Evolutionary conservation across 1,140 invertebrate species (phyloP), one percentile per base, ranked within the genome.

Genomic region (Triops cancriformis): DNA sequence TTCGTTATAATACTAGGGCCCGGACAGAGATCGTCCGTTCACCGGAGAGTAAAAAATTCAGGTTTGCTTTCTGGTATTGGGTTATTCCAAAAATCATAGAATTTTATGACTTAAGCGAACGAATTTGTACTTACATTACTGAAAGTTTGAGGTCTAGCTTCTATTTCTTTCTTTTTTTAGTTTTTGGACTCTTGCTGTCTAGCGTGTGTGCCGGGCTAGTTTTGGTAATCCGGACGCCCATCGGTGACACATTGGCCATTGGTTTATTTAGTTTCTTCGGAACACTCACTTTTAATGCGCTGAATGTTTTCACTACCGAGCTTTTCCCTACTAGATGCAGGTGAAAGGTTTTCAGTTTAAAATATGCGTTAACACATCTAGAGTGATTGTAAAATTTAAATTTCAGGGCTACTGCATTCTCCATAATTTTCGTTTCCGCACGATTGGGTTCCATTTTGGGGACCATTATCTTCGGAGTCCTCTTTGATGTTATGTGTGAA

Each of bases 281-380:
- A 79, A 94, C 92, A 76, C 94, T 93, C 84, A 93, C 93, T 76
- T 94, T 94, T 84, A 93, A 93, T 14, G 93, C 93, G 0, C 86
- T 95, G 26, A 93, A 94, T 85, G 94, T 93, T 85, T 88, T 95
- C 78, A 93, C 93, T 82, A 94, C 93, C 28, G 93, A 94, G 87
- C 92, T 94, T 79, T 94, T 94, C 83, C 93, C 93, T n/a, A 94
- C 93, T 42, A 91, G 93, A 86, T 86, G 94, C 81, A 86, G 89
- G 89, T 90, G 86, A 73, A 7, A 37, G 7, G 31, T 4, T 37
- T 37, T 37, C 2, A 37, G 2, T 37, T 37, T 4, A 37, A 37
- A 37, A 37, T 4, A 37, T 4, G 7, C 2, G 7, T 37, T 37
- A 7, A 4, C 31, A 37, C 31, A 37, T 7, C 31, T 37, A 37